These are phyloP conservation scores for Gallinago paraguaiae DNA, from an alignment of 2,113 vertebrate species.

Conservation along the genomic window DNA sequence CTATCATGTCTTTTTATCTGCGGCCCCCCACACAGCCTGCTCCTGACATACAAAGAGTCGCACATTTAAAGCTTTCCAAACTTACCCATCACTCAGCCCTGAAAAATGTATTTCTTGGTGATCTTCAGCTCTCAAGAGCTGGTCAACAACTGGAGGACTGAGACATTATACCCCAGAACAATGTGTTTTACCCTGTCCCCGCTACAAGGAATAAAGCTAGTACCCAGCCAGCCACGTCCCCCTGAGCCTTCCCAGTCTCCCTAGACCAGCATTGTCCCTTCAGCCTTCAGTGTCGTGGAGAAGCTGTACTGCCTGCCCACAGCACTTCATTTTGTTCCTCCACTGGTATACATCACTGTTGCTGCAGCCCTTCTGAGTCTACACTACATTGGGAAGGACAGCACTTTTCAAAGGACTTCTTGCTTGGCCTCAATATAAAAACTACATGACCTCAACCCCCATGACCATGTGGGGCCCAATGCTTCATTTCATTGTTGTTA, in stretches of 20 bases:
- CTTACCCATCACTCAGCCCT: not conserved
- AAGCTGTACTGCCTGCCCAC: not conserved
- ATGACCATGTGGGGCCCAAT: rapidly evolving
- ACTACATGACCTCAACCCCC: not conserved
- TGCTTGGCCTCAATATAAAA: not conserved
- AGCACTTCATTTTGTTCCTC: not conserved
- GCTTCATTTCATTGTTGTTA: not conserved
- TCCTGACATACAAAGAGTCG: not conserved
- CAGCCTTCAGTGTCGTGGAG: not conserved
- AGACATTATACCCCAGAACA: not conserved
- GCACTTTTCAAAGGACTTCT: not conserved
- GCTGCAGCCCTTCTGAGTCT: not conserved
- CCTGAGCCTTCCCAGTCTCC: not conserved
- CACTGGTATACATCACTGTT: not conserved
- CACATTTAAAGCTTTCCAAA: not conserved
- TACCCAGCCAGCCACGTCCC: not conserved
- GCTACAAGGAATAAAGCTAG: not conserved
- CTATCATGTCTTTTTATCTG: not conserved
- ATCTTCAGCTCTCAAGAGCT: not conserved
- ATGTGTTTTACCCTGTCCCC: not conserved
- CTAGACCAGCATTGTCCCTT: not conserved
- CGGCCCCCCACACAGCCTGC: not conserved
- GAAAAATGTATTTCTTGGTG: not conserved
- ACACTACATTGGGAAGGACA: not conserved
- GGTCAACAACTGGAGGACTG: not conserved